Evolutionary conservation across 2,888 invertebrate species (phyloP), one percentile per base, ranked within the genome.

Genomic region (Branchipolynoe longqiensis): DNA sequence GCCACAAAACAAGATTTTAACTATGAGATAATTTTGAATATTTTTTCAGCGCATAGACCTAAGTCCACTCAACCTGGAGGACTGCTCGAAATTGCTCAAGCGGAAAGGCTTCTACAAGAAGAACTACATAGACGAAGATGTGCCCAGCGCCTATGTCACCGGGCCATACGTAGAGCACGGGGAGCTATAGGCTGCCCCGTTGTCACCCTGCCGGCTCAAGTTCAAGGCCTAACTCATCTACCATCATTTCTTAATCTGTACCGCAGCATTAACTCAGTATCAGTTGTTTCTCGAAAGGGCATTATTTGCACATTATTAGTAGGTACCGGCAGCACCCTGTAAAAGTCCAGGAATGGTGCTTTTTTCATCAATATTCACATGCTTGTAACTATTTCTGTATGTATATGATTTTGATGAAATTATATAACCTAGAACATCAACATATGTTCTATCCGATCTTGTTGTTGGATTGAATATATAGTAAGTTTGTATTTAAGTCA

Each of bases 81-180:
- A 96, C 91, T 96, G 96, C 92, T 96, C 96, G 90, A 94, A 96
- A 12, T 94, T 96, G 59, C 85, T 92, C 33, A 1, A 82, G n/a
- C 85, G 87, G 1, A 90, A 89, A 64, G 91, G 92, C 4, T 92
- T 92, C 87, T 90, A 89, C 86, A 91, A 90, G 87, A 90, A 91
- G 83, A 69, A 85, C 33, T 64, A 58, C 25, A 83, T 86, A 14
- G 87, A 88, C 40, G 88, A 89, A 25, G 88, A 87, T 25, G 86
- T 91, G 4, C 89, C 91, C 28, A 88, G 87, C n/a, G 87, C 89
- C 48, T 88, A 85, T 59, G 12, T 58, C 18, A 38, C 87, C 14
- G 89, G 90, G 18, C 89, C 90, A 31, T 89, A 89, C 82, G 12
- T 48, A 8, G 48, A 41, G 48, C 78, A n/a, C 48, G 28, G 48